Evolutionary conservation across 2,113 vertebrate species (phyloP), one percentile per base, ranked within the genome.

Genomic region (Rhinogobius similis): DNA sequence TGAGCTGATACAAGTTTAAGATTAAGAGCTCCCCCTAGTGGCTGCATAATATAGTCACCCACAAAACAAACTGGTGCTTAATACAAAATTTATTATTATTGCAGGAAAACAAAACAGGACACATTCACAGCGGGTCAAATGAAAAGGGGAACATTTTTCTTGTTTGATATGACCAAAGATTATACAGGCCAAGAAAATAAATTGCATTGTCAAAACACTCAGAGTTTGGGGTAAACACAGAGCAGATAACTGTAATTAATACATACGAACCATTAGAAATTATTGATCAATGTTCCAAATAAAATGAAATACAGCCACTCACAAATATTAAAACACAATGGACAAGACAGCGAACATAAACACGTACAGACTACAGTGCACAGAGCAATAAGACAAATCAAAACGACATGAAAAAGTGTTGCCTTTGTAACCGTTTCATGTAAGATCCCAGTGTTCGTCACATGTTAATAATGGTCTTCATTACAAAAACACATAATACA

Each of bases 31-130:
- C 58, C 58, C 21, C 58, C 29, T 61, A 61, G 58, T 61, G 58
- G 58, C 29, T 21, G 3, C 18, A 1, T 3, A 41, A 41, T 50
- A 21, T 20, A 50, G 20, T n/a, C 8, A 21, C 20, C n/a, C 46
- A n/a, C 20, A 50, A 50, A 61, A 61, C 5, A 3, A 61, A 55
- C 23, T 14, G 1, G 18, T n/a, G 18, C 9, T 61, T 61, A 1
- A 9, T 36, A 61, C 29, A 61, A 61, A 61, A 36, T 36, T 61
- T 36, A 61, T 36, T 61, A 36, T n/a, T 61, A 36, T n/a, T n/a
- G 58, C 29, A 61, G 3, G 16, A 16, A 36, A 32, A 32, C 55
- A 61, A n/a, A 20, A 61, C 29, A n/a, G 29, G 58, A 61, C 16
- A 61, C 4, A 20, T 36, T 61, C 29, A 61, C 58, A 61, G 8